phyloP scores from a whole-genome alignment of 2,113 vertebrate genomes.

The Bujurquina vittata region DNA sequence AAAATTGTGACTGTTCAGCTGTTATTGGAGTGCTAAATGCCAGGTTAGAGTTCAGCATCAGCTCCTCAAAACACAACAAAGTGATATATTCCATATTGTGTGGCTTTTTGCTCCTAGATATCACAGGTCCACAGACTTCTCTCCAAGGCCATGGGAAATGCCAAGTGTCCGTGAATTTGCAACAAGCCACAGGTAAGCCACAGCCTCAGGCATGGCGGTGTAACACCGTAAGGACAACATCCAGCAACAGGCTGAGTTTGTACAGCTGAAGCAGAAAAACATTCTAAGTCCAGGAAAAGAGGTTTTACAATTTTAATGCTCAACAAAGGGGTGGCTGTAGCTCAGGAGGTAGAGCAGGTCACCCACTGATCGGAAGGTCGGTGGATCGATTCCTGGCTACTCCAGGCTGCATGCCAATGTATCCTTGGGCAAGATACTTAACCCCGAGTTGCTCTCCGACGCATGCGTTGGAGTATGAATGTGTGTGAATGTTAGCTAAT shows the following conservation, averaged over 20 bases:
- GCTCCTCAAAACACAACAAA: background rate
- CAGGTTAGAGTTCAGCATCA: constrained; percentile 39
- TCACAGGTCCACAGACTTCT: constrained; percentile 38
- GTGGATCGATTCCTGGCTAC: too few relatives aligned
- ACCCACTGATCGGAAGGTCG: too few relatives aligned
- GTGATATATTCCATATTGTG: constrained; percentile 13
- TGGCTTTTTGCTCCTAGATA: constrained; percentile 27
- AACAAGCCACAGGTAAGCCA: background rate
- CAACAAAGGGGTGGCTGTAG: too few relatives aligned
- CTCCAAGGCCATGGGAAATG: background rate
- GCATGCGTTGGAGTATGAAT: too few relatives aligned
- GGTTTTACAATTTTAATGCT: background rate
- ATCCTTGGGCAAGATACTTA: too few relatives aligned
- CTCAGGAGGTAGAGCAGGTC: too few relatives aligned
- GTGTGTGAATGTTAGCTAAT: too few relatives aligned
- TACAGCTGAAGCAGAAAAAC: background rate
- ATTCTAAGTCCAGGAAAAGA: background rate
- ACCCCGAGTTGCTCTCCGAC: too few relatives aligned
- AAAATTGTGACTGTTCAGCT: constrained; percentile 28
- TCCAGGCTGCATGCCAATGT: too few relatives aligned
- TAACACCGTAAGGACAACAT: background rate
- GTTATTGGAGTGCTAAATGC: constrained; percentile 15
- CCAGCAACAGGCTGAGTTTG: background rate
- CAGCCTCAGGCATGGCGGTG: background rate
- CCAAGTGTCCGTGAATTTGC: constrained; percentile 17